Evolutionary conservation across 1,140 invertebrate species (phyloP).

Genomic region (Eueides isabella): DNA sequence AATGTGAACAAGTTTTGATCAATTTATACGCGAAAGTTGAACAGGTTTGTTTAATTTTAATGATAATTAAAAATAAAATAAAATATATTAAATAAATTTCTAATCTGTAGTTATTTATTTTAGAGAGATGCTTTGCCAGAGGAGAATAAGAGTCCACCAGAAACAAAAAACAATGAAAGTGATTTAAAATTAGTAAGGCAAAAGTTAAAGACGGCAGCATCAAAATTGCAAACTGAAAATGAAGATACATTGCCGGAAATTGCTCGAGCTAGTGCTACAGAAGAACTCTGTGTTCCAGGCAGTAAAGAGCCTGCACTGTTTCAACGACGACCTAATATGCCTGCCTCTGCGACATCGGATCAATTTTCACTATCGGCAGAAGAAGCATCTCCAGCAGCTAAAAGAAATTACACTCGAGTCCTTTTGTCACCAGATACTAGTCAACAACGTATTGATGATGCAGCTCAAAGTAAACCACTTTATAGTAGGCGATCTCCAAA

Average conservation of each 20-base stretch:
- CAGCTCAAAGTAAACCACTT: slow-evolving; percentile 46
- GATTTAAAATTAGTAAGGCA: slow-evolving; percentile 58
- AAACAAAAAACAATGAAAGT: slow-evolving; percentile 40
- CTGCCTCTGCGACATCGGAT: slow-evolving; percentile 39
- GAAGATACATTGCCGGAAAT: slow-evolving; percentile 67
- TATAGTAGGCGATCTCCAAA: slow-evolving; percentile 63
- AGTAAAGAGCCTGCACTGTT: slow-evolving; percentile 74
- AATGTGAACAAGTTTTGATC: slow-evolving; percentile 85
- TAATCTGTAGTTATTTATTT: slow-evolving; percentile 36
- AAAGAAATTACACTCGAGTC: slow-evolving; percentile 68
- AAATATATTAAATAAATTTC: background rate
- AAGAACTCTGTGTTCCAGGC: slow-evolving; percentile 58
- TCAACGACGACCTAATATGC: slow-evolving; percentile 65
- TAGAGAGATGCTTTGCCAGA: slow-evolving; percentile 54
- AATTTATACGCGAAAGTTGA: slow-evolving; percentile 85
- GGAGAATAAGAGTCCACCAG: slow-evolving; percentile 19
- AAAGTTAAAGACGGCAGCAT: slow-evolving; percentile 58
- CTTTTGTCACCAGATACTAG: slow-evolving; percentile 62
- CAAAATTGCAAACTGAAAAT: slow-evolving; percentile 46
- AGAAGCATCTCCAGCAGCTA: slow-evolving; percentile 37
- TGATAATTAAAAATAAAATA: background rate
- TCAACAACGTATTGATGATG: slow-evolving; percentile 28
- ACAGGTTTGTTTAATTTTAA: slow-evolving; percentile 70
- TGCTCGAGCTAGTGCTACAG: slow-evolving; percentile 56
- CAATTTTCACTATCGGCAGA: slow-evolving; percentile 15